Evolutionary conservation across 1,140 invertebrate species (phyloP).

Genomic region (Rhopalosiphum maidis): DNA sequence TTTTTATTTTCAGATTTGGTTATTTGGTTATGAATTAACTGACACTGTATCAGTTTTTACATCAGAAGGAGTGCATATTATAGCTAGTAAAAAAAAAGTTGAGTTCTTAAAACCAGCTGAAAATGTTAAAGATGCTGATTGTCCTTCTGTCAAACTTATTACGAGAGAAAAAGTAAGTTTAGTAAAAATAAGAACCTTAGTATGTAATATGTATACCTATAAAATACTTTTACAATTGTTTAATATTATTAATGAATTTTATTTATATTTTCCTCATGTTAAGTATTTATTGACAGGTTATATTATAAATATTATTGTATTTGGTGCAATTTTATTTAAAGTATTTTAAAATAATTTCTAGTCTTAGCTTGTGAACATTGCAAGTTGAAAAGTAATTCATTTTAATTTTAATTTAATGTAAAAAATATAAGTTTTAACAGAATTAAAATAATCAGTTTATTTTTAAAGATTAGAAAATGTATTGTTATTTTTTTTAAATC

Average conservation of each 20-base stretch:
- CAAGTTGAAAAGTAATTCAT: background rate
- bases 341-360: no score
- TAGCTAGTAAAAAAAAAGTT: constrained; percentile 98
- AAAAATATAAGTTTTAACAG: background rate
- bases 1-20: constrained; percentile 78
- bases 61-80: constrained; percentile 82
- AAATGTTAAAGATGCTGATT: constrained; percentile 82
- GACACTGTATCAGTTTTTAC: constrained; percentile 94
- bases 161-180: constrained; percentile 85
- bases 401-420: background rate
- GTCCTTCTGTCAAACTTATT: constrained; percentile 86
- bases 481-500: background rate
- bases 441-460: background rate
- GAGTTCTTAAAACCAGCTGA: constrained; percentile 95
- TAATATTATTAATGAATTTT: no score
- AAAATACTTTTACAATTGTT: no score
- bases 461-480: background rate
- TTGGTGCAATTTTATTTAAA: background rate
- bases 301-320: background rate
- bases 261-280: background rate
- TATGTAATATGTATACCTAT: background rate
- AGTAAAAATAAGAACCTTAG: background rate
- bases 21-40: constrained; percentile 95
- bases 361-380: no score
- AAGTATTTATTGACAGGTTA: no score